phyloP scores from a whole-genome alignment of 1,140 invertebrate genomes.

The Chlorops oryzae region DNA sequence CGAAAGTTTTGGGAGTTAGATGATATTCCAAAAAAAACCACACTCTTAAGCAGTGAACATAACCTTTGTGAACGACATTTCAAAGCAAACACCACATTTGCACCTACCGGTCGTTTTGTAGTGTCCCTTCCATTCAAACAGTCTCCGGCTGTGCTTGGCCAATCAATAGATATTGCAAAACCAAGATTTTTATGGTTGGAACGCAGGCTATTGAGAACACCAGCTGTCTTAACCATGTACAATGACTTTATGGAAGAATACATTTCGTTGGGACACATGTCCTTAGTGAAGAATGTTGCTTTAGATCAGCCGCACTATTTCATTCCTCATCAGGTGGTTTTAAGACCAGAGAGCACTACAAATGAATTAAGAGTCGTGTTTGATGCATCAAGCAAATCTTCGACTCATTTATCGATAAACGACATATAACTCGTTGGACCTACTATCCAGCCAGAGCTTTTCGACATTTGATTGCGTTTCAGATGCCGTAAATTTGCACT shows the following conservation, averaged over 20 bases:
- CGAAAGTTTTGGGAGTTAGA: slow-evolving; percentile 31
- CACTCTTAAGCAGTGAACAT: too few relatives aligned
- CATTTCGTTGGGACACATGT: slow-evolving; percentile 34
- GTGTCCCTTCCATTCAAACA: slow-evolving; percentile 27
- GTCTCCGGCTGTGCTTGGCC: not conserved
- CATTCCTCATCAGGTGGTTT: slow-evolving; percentile 32
- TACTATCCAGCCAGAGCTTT: slow-evolving; percentile 45
- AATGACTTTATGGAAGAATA: slow-evolving; percentile 34
- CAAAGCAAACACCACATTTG: not conserved
- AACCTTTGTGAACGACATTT: too few relatives aligned
- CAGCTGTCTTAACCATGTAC: slow-evolving; percentile 21
- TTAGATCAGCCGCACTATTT: slow-evolving; percentile 17
- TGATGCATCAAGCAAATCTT: slow-evolving; percentile 15
- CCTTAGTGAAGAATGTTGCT: slow-evolving; percentile 1
- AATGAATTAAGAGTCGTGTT: slow-evolving; percentile 36
- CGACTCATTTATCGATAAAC: slow-evolving; percentile 36
- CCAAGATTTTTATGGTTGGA: slow-evolving; percentile 22
- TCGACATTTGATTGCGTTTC: slow-evolving; percentile 44
- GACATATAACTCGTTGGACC: slow-evolving; percentile 39
- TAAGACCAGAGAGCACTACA: slow-evolving; percentile 19
- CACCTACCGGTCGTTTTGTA: slow-evolving; percentile 23
- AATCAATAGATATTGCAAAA: slow-evolving; percentile 19
- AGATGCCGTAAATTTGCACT: slow-evolving; percentile 33
- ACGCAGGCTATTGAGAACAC: slow-evolving; percentile 16
- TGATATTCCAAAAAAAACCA: too few relatives aligned